Conservation (phyloP, 2,797 vertebrate species). For the Macropus fuliginosus region DNA sequence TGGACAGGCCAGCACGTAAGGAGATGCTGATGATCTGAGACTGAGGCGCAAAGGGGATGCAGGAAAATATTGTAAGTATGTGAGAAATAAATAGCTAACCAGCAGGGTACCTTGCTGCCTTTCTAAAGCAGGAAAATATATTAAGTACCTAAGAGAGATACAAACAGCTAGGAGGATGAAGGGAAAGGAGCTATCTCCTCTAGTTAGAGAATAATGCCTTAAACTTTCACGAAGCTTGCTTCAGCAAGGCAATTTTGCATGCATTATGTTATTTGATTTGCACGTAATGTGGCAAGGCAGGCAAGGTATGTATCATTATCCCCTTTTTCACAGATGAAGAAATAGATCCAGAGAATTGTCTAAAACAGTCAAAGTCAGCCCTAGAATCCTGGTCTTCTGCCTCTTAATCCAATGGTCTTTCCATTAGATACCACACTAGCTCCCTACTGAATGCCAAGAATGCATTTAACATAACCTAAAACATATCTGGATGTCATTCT, state of each 20-base stretch:
- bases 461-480: slow-evolving; percentile 25
- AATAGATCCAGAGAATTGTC: not conserved
- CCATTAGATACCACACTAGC: not conserved
- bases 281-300: not conserved
- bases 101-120: not conserved
- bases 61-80: not conserved
- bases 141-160: not conserved
- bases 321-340: not conserved
- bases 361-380: not conserved
- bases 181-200: not conserved
- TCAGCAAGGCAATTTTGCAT: not conserved
- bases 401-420: not conserved
- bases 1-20: not conserved
- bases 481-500: not conserved
- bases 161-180: not conserved
- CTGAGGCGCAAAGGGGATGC: not conserved
- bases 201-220: not conserved
- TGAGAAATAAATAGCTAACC: not conserved
- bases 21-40: not conserved
- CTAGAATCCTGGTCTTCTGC: not conserved
- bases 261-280: not conserved
- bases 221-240: not conserved
- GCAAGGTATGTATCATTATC: not conserved
- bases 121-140: not conserved
- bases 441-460: slow-evolving; percentile 19